Conservation (phyloP, 2,797 vertebrate genomes). For the Nyctalus aviator region DNA sequence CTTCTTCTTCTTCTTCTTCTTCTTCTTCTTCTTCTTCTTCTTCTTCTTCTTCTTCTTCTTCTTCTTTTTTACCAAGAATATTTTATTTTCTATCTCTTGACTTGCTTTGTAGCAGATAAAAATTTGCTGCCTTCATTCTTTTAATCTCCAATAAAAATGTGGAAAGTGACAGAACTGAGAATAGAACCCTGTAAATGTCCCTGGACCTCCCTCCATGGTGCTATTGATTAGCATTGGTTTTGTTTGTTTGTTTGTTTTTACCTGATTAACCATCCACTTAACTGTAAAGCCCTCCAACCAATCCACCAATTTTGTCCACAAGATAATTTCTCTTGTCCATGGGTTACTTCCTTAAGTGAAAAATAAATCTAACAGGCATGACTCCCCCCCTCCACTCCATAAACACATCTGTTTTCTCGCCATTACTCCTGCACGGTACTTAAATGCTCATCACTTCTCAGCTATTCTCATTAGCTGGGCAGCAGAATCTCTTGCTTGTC, state of each 20-base stretch:
- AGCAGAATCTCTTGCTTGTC: not conserved
- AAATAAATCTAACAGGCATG: not conserved
- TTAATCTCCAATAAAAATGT: not conserved
- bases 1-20: too few species aligned
- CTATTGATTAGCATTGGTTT: not conserved
- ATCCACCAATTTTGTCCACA: not conserved
- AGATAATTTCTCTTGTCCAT: not conserved
- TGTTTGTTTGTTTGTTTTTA: not conserved
- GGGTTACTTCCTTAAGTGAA: not conserved
- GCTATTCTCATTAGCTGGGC: not conserved
- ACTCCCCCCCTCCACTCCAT: not conserved
- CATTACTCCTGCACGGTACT: not conserved
- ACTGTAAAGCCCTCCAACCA: not conserved
- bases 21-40: too few species aligned
- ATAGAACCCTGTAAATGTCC: not conserved
- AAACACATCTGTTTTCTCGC: conserved; percentile 5
- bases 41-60: too few species aligned
- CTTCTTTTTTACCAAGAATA: not conserved
- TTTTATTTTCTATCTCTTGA: not conserved
- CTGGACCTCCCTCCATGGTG: not conserved
- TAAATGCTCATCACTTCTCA: not conserved
- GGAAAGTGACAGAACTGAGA: not conserved
- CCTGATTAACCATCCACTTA: not conserved
- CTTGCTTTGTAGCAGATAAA: not conserved
- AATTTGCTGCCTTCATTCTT: not conserved